phyloP scores from a whole-genome alignment of 2,797 vertebrate genomes.

The Spinus olivaceus region DNA sequence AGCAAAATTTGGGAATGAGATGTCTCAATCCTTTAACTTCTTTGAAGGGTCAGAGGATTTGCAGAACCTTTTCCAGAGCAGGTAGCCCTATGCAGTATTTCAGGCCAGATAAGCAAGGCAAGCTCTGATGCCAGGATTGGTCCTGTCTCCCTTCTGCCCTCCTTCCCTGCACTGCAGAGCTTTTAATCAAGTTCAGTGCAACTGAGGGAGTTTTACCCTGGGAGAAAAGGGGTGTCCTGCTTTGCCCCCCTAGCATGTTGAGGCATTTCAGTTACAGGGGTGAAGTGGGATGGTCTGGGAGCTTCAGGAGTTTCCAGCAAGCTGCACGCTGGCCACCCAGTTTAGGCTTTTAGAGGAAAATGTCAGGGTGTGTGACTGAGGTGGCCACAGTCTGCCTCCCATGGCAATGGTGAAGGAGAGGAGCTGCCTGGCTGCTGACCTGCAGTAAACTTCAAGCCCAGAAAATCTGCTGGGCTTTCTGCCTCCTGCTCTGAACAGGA shows the following conservation, averaged over 20 bases:
- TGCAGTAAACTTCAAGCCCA: no score
- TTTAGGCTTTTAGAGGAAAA: not conserved
- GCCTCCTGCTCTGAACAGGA: not conserved
- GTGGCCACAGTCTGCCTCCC: not conserved
- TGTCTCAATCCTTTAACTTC: not conserved
- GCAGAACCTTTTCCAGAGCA: not conserved
- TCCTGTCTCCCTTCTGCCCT: not conserved
- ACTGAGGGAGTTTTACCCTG: not conserved
- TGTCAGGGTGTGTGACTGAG: fast-evolving
- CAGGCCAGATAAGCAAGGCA: not conserved
- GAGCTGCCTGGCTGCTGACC: not conserved
- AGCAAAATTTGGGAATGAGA: not conserved
- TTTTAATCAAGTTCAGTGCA: not conserved
- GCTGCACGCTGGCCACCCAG: not conserved
- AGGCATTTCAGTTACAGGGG: not conserved
- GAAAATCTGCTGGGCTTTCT: not conserved
- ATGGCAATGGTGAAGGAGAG: fast-evolving
- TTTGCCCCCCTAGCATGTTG: not conserved
- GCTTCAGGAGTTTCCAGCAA: not conserved
- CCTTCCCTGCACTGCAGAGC: not conserved
- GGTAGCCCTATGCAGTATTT: not conserved
- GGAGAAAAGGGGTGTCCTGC: not conserved
- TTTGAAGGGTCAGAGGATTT: not conserved
- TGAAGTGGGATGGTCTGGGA: not conserved
- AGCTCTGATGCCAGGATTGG: not conserved